Conservation (phyloP, 2,113 vertebrate genomes). For the Oxyruncus cristatus region DNA sequence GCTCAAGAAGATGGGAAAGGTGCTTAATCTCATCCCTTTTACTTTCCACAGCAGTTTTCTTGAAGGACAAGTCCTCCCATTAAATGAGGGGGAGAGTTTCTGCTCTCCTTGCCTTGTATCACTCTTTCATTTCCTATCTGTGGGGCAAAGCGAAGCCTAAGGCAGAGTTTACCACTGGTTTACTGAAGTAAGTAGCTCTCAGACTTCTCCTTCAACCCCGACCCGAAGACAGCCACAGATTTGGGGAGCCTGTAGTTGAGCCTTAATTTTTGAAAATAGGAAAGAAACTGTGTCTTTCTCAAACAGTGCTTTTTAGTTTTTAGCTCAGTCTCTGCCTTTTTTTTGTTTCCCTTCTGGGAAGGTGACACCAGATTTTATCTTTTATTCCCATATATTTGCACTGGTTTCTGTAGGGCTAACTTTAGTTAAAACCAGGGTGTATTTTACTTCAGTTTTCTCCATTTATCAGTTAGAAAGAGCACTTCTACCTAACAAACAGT, state of each 20-base stretch:
- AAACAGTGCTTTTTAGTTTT: not conserved
- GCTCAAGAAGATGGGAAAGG: not conserved
- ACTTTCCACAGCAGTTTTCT: not conserved
- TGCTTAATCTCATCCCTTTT: not conserved
- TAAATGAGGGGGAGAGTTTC: not conserved
- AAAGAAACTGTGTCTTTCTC: not conserved
- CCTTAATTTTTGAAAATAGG: not conserved
- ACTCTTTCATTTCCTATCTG: not conserved
- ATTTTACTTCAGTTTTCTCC: not conserved
- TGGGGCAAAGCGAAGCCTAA: not conserved
- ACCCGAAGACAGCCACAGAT: not conserved
- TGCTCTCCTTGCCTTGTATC: not conserved
- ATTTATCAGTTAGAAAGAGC: not conserved
- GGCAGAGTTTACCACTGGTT: not conserved
- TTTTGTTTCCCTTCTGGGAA: not conserved
- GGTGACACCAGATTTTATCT: not conserved
- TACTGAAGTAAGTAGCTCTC: not conserved
- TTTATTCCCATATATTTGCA: not conserved
- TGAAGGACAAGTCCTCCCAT: not conserved
- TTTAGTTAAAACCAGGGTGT: not conserved
- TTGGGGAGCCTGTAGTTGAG: not conserved
- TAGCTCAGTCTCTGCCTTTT: not conserved
- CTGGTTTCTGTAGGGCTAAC: not conserved
- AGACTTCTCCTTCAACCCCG: not conserved
- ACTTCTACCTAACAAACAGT: not conserved